phyloP scores from a whole-genome alignment of 2,797 vertebrate genomes.

The Enteromius treurensis region DNA sequence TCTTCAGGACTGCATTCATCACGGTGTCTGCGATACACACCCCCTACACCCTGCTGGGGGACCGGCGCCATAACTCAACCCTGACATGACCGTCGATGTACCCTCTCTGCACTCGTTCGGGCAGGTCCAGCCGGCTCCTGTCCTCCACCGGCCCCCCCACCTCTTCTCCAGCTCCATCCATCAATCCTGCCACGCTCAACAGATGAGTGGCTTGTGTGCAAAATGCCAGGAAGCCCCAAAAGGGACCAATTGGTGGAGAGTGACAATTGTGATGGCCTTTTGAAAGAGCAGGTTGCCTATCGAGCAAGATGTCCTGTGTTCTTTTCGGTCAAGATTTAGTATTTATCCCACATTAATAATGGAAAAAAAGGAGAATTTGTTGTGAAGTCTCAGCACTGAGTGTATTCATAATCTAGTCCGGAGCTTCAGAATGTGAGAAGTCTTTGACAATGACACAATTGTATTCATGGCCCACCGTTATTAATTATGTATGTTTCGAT shows the following conservation, averaged over 20 bases:
- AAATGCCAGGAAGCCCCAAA: constrained; percentile 71
- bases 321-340: constrained; percentile 32
- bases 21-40: constrained; percentile 65
- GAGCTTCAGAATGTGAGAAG: constrained; percentile 34
- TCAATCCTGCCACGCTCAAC: constrained; percentile 67
- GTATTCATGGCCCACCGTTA: constrained; percentile 71
- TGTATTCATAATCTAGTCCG: constrained; percentile 24
- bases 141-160: constrained; percentile 41
- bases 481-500: constrained; percentile 82
- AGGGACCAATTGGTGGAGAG: constrained; percentile 61
- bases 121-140: constrained; percentile 43
- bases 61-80: constrained; percentile 78
- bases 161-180: constrained; percentile 71
- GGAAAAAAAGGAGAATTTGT: constrained; percentile 31
- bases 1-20: constrained; percentile 68
- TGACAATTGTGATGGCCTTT: constrained; percentile 59
- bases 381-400: constrained; percentile 24
- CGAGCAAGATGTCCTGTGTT: constrained; percentile 44
- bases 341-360: constrained; percentile 43
- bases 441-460: constrained; percentile 72
- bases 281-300: constrained; percentile 57
- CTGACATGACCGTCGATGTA: constrained; percentile 73
- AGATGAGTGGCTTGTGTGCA: constrained; percentile 65
- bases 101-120: constrained; percentile 59
- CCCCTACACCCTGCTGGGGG: constrained; percentile 71